These are phyloP conservation scores for Neomorphus geoffroyi DNA, from an alignment of 2,797 vertebrate genomes.

Conservation along the genomic window DNA sequence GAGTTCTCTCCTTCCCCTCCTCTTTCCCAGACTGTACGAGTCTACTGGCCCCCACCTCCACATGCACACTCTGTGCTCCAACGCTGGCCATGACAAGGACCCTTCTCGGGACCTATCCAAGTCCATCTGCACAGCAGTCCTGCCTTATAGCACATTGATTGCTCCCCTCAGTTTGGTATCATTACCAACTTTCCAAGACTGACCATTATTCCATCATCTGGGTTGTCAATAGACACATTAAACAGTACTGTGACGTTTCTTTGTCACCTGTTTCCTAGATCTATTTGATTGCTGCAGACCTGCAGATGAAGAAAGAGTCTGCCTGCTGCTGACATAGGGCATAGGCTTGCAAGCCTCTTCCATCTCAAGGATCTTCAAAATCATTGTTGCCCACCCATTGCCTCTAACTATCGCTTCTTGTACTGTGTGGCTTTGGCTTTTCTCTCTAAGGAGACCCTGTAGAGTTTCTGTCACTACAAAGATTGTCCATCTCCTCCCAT, in stretches of 20 bases:
- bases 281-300: not conserved
- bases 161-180: too few species aligned
- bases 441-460: not conserved
- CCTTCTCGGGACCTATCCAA: not conserved
- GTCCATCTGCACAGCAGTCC: not conserved
- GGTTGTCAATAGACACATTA: not conserved
- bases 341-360: not conserved
- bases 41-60: rapidly evolving
- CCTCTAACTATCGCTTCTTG: not conserved
- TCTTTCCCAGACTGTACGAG: not conserved
- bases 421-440: not conserved
- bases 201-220: not conserved
- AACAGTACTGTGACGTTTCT: not conserved
- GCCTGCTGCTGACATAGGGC: not conserved
- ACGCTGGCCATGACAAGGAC: not conserved
- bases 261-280: not conserved
- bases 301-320: not conserved
- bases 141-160: not conserved
- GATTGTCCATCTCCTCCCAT: not conserved
- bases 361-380: not conserved
- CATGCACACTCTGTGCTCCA: not conserved
- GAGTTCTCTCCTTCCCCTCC: not conserved
- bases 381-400: too few species aligned
- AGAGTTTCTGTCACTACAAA: not conserved
- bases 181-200: not conserved